Percentiles rank a stretch among this genome's conserved stretches.
Conservation (phyloP, 1,140 invertebrate species). For the Spodoptera frugiperda region DNA sequence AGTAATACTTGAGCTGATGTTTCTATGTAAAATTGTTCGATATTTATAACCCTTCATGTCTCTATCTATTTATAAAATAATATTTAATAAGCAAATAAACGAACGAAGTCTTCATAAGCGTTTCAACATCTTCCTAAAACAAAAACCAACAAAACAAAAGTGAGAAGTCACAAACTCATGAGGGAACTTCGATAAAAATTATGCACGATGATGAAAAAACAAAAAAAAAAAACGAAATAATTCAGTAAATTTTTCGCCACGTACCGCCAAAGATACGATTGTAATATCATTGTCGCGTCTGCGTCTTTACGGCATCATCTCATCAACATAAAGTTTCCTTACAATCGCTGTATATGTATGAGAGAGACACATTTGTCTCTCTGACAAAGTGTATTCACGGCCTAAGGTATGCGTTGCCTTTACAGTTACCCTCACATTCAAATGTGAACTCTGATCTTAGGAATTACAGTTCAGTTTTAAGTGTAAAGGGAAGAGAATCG, state of each 20-base stretch:
- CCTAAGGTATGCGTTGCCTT: slow-evolving; percentile 41
- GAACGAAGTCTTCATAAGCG: too few species aligned
- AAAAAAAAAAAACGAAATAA: too few species aligned
- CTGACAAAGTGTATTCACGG: slow-evolving; percentile 46
- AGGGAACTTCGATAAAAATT: too few species aligned
- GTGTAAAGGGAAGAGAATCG: not conserved
- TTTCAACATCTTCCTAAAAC: too few species aligned
- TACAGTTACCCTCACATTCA: not conserved
- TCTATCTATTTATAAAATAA: too few species aligned
- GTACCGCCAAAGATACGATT: slow-evolving; percentile 6
- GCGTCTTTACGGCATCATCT: slow-evolving; percentile 40
- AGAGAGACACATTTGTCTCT: slow-evolving; percentile 48
- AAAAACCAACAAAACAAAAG: too few species aligned
- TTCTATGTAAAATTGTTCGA: too few species aligned
- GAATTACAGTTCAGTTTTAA: not conserved
- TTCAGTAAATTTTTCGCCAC: slow-evolving; percentile 5
- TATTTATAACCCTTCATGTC: too few species aligned
- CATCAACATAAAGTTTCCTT: slow-evolving; percentile 48
- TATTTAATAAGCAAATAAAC: too few species aligned
- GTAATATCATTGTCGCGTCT: slow-evolving; percentile 41
- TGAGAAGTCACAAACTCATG: too few species aligned
- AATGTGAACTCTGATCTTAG: not conserved
- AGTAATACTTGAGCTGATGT: too few species aligned
- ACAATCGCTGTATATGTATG: slow-evolving; percentile 48
- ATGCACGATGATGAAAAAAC: too few species aligned